Evolutionary conservation across 1,140 invertebrate species (phyloP).

Genomic region (Drosophila bifasciata): DNA sequence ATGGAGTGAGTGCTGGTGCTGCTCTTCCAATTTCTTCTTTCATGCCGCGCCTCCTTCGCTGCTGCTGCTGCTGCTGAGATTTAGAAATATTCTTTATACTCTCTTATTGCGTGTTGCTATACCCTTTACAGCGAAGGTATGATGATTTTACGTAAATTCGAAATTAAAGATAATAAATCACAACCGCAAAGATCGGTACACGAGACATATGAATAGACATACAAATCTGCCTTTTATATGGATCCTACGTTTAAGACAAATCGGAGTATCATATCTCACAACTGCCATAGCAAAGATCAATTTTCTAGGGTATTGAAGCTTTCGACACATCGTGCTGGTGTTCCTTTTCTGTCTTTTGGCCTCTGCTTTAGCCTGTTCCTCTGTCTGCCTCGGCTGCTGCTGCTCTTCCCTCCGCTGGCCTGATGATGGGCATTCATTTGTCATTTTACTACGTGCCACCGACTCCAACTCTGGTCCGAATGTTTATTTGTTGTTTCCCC

Average conservation of each 20-base stretch:
- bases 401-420: slow-evolving; percentile 25
- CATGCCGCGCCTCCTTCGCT: slow-evolving; percentile 43
- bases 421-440: slow-evolving; percentile 78
- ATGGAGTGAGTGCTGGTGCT: slow-evolving; percentile 27
- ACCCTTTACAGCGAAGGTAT: slow-evolving; percentile 11
- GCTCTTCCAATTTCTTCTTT: slow-evolving; percentile 28
- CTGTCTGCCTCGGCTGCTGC: slow-evolving; percentile 36
- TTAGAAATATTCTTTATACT: slow-evolving; percentile 76
- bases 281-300: too few species aligned
- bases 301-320: too few species aligned
- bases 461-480: slow-evolving; percentile 67
- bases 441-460: slow-evolving; percentile 82
- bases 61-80: slow-evolving; percentile 48
- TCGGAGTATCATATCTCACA: too few species aligned
- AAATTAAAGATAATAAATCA: too few species aligned
- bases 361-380: slow-evolving; percentile 22
- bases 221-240: too few species aligned
- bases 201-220: too few species aligned
- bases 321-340: too few species aligned
- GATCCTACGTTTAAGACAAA: too few species aligned
- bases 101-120: slow-evolving; percentile 60
- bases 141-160: neutral
- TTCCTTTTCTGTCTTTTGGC: neutral
- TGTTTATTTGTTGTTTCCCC: slow-evolving; percentile 73
- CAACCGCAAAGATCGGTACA: too few species aligned